Evolutionary conservation across 2,888 invertebrate genomes (phyloP).

Genomic region (Cantharis rufa): DNA sequence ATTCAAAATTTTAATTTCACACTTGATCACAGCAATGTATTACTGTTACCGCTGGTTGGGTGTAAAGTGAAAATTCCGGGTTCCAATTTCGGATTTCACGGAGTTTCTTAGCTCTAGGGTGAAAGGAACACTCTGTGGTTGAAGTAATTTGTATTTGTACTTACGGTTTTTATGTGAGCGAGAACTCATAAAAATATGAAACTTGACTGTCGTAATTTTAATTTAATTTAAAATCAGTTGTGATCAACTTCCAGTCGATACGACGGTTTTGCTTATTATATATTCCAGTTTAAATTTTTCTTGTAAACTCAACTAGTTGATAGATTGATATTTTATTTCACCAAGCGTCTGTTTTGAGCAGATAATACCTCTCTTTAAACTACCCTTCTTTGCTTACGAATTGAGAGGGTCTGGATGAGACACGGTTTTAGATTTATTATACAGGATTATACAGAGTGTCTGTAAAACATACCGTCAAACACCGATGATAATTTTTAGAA

Average conservation of each 20-base stretch:
- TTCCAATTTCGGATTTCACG: neutral
- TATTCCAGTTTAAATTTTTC: neutral
- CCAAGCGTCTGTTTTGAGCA: constrained; percentile 44
- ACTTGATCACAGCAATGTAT: neutral
- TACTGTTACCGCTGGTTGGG: neutral
- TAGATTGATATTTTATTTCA: constrained; percentile 45
- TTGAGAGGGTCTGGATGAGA: constrained; percentile 43
- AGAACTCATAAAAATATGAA: neutral
- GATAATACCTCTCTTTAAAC: constrained; percentile 44
- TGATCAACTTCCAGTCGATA: neutral
- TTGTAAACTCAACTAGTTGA: constrained; percentile 32
- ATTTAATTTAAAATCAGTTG: neutral
- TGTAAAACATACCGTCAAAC: neutral
- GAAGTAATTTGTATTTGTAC: neutral
- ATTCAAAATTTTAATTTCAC: neutral
- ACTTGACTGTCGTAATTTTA: neutral
- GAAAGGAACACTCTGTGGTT: neutral
- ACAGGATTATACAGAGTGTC: constrained; percentile 36
- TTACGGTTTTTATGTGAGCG: neutral
- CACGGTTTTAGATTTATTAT: constrained; percentile 43
- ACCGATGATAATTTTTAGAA: neutral
- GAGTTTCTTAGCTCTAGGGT: neutral
- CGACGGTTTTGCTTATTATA: neutral
- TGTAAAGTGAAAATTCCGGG: neutral
- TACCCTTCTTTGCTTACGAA: constrained; percentile 45